These are phyloP conservation scores for Acanthochromis polyacanthus DNA, from an alignment of 2,113 vertebrate species.

Conservation along the genomic window DNA sequence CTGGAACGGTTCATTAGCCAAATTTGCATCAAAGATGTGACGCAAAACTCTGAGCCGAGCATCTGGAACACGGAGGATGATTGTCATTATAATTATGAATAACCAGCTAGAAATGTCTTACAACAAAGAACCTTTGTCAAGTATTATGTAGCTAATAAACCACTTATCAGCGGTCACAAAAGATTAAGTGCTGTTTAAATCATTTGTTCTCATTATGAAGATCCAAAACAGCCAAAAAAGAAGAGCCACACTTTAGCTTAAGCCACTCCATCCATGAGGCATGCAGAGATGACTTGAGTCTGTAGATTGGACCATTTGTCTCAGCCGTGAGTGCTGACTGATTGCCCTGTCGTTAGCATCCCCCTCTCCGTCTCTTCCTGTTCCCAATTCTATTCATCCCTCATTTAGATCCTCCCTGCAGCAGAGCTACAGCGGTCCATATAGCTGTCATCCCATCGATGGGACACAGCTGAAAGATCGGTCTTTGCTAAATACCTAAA, in stretches of 20 bases:
- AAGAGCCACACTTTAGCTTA: slow-evolving; percentile 32
- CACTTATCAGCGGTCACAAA: neutral
- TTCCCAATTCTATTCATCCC: slow-evolving; percentile 53
- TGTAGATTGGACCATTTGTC: slow-evolving; percentile 77
- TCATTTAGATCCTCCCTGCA: slow-evolving; percentile 55
- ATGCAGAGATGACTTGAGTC: slow-evolving; percentile 38
- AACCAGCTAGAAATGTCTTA: too few species aligned
- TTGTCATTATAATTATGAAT: too few species aligned
- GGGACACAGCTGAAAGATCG: slow-evolving; percentile 29
- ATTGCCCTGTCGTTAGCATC: slow-evolving; percentile 57
- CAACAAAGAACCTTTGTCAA: too few species aligned
- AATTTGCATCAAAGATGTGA: too few species aligned
- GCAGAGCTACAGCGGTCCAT: slow-evolving; percentile 28
- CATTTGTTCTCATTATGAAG: neutral
- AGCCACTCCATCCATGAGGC: slow-evolving; percentile 34
- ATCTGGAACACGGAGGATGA: too few species aligned
- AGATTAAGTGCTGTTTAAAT: slow-evolving; percentile 3
- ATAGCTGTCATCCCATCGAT: slow-evolving; percentile 30
- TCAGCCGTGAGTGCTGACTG: slow-evolving; percentile 69
- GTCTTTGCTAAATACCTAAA: slow-evolving; percentile 24
- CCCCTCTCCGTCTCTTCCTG: slow-evolving; percentile 43
- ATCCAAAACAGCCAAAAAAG: neutral
- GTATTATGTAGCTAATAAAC: neutral
- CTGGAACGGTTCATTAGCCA: too few species aligned
- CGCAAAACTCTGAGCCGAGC: too few species aligned